Evolutionary conservation across 2,797 vertebrate genomes (phyloP).

Genomic region (Tachyglossus aculeatus): DNA sequence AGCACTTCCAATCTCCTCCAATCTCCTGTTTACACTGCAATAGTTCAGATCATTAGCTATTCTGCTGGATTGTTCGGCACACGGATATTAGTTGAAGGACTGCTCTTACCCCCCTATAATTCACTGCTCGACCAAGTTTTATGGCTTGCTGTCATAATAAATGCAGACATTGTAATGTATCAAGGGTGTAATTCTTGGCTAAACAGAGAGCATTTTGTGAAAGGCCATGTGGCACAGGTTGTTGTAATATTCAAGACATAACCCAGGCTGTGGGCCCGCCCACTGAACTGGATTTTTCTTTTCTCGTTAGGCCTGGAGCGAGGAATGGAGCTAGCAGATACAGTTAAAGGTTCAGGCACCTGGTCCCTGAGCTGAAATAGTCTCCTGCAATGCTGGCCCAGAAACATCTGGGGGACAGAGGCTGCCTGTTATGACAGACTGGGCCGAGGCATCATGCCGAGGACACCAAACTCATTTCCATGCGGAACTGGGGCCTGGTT

Average conservation of each 20-base stretch:
- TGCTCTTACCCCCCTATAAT: not conserved
- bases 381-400: no score
- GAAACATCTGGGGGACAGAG: no score
- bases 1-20: not conserved
- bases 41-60: not conserved
- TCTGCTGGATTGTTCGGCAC: not conserved
- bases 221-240: slow-evolving; percentile 11
- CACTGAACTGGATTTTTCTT: not conserved
- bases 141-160: not conserved
- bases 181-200: slow-evolving; percentile 23
- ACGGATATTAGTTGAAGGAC: not conserved
- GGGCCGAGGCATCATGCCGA: no score
- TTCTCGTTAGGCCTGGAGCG: not conserved
- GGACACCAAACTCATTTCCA: no score
- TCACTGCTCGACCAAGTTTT: not conserved
- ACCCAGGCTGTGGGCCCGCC: not conserved
- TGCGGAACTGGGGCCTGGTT: no score
- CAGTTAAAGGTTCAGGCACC: not conserved
- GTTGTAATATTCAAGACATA: slow-evolving; percentile 28
- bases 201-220: slow-evolving; percentile 25
- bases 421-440: no score
- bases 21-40: not conserved
- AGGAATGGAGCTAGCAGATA: not conserved
- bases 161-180: not conserved
- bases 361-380: no score